A percentile compares a stretch with the other conserved stretches of the same genome.
Conservation (phyloP, 2,797 vertebrate species). For the Austrolebias charrua region DNA sequence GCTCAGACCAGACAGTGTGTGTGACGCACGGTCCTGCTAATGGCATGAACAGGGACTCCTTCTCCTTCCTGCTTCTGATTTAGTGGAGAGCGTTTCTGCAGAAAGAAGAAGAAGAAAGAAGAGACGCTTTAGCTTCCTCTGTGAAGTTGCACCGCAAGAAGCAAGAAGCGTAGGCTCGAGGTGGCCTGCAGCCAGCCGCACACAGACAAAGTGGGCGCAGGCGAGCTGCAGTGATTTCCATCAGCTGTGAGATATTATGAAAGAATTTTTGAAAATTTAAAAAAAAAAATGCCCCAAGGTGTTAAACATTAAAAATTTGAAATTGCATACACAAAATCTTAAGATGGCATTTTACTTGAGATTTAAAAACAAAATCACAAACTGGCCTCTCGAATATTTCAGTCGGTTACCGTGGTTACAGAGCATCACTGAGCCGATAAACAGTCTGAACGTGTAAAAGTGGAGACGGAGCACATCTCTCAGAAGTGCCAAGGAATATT, state of each 20-base stretch:
- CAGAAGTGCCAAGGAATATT: constrained; percentile 10
- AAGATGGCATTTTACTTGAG: constrained; percentile 33
- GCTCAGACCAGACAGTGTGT: constrained; percentile 4
- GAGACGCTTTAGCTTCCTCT: constrained; percentile 54
- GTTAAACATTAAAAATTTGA: constrained; percentile 46
- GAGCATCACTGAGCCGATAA: constrained; percentile 31
- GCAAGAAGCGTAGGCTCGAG: constrained; percentile 49
- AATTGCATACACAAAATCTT: constrained; percentile 40
- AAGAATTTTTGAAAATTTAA: not conserved
- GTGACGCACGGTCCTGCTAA: constrained; percentile 10
- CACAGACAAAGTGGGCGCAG: constrained; percentile 57
- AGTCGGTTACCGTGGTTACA: constrained; percentile 67
- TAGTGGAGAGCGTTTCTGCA: constrained; percentile 40
- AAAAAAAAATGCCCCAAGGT: constrained; percentile 19
- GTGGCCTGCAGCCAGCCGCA: constrained; percentile 52
- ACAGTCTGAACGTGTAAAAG: constrained; percentile 20
- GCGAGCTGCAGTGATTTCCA: constrained; percentile 35
- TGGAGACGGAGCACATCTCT: constrained; percentile 19
- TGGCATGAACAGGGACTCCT: constrained; percentile 11
- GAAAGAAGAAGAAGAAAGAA: constrained; percentile 31
- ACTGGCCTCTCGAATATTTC: constrained; percentile 19
- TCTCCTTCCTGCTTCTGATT: constrained; percentile 29
- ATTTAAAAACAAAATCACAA: constrained; percentile 28
- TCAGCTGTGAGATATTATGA: constrained; percentile 57
- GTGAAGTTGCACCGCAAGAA: constrained; percentile 27